Evolutionary conservation across 1,140 invertebrate species (phyloP), one percentile per base, ranked within the genome.

Genomic region (Platyscapa corneri): DNA sequence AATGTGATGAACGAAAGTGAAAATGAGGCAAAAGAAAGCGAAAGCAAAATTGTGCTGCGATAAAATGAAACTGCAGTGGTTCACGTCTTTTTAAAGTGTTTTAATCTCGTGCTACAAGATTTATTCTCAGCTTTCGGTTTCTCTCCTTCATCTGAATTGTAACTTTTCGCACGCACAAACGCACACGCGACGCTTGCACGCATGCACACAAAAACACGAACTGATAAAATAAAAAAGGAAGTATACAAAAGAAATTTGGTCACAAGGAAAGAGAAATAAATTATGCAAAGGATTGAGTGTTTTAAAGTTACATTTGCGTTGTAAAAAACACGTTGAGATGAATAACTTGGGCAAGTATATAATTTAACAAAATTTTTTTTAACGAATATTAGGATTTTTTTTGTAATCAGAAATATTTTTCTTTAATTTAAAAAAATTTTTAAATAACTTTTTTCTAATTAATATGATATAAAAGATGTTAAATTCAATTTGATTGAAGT

Each of bases 41-140:
- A 72, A 72, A 72, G 34, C 67, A 39, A 39, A 72, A 37, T 34
- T 39, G 67, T 16, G 16, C 67, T 34, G 20, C 34, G 67, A 72
- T 72, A 72, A 72, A 72, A 72, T 39, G 37, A 72, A 72, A 72
- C 32, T 39, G 67, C 67, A 39, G 67, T n/a, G n/a, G 39, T 72
- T 72, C 23, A 23, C 34, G 39, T 72, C 67, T 72, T 72, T 64
- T 72, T 39, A 72, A 72, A 72, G 16, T 72, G 18, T 72, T 39
- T 72, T 72, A 37, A 72, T 72, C 34, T 72, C 34, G 34, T 72
- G 67, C 0, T 34, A 39, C 20, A 39, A 72, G 67, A 72, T 72
- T 72, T 72, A 39, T 72, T 72, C 34, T 18, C 14, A 70, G 65
- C 65, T 70, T 34, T 39, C 37, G 34, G 3, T 34, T 72, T 72